These are phyloP conservation scores for Illadopsis cleaveri DNA, from an alignment of 2,113 vertebrate species.

Conservation along the genomic window DNA sequence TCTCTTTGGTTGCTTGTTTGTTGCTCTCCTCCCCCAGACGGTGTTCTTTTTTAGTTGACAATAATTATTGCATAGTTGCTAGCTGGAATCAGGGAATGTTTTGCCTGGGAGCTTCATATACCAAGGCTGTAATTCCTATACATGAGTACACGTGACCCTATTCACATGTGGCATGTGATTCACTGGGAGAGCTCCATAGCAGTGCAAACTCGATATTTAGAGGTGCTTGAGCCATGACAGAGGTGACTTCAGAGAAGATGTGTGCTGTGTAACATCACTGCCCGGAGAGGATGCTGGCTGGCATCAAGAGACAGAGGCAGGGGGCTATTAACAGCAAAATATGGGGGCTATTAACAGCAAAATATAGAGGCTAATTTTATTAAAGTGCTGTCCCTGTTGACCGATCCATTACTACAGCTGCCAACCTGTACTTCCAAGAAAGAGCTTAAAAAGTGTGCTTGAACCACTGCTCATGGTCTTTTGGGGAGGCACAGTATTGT, in stretches of 20 bases:
- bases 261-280: neutral
- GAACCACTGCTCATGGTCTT: neutral
- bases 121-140: neutral
- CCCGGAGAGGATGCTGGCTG: neutral
- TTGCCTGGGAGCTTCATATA: neutral
- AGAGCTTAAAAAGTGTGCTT: neutral
- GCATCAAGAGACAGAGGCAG: neutral
- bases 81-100: neutral
- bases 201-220: neutral
- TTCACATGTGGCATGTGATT: neutral
- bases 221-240: neutral
- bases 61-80: neutral
- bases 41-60: neutral
- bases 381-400: neutral
- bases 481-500: neutral
- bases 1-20: neutral
- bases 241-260: neutral
- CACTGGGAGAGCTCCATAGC: neutral
- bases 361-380: neutral
- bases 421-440: neutral
- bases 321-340: neutral
- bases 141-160: neutral
- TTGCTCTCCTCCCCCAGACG: neutral
- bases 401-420: neutral
- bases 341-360: neutral